Evolutionary conservation across 2,797 vertebrate species (phyloP).

Genomic region (Heliangelus exortis): DNA sequence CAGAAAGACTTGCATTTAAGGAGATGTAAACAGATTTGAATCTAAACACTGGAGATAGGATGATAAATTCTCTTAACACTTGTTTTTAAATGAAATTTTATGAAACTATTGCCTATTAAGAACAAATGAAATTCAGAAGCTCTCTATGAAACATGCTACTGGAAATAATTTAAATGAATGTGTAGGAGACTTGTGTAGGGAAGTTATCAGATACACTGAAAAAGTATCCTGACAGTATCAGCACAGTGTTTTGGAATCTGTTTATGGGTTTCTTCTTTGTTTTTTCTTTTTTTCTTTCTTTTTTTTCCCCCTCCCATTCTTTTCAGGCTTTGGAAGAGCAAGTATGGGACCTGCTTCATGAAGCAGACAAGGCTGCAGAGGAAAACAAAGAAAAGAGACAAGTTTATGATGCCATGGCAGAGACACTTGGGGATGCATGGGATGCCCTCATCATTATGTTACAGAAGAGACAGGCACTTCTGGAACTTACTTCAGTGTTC

Average conservation of each 20-base stretch:
- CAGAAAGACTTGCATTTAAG: not conserved
- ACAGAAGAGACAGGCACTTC: slow-evolving; percentile 81
- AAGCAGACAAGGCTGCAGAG: slow-evolving; percentile 84
- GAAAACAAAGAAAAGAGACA: slow-evolving; percentile 77
- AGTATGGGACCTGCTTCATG: slow-evolving; percentile 81
- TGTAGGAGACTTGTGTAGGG: not conserved
- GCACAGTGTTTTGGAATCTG: not conserved
- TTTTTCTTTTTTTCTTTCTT: not conserved
- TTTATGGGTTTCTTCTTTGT: not conserved
- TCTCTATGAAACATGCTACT: not conserved
- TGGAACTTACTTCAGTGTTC: slow-evolving; percentile 82
- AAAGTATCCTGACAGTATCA: not conserved
- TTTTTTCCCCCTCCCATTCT: no score
- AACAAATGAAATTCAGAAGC: not conserved
- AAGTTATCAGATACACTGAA: not conserved
- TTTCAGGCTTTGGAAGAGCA: slow-evolving; percentile 82
- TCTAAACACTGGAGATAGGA: not conserved
- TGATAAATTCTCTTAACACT: not conserved
- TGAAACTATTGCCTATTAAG: not conserved
- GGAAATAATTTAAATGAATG: not conserved
- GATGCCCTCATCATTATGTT: slow-evolving; percentile 78
- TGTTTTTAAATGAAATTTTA: not conserved
- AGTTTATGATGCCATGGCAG: slow-evolving; percentile 86
- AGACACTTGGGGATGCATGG: slow-evolving; percentile 85
- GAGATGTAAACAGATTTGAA: not conserved